phyloP scores from a whole-genome alignment of 30 jellyfish, hydroid and myxozoan genomes.

The Pelagia noctiluca region DNA sequence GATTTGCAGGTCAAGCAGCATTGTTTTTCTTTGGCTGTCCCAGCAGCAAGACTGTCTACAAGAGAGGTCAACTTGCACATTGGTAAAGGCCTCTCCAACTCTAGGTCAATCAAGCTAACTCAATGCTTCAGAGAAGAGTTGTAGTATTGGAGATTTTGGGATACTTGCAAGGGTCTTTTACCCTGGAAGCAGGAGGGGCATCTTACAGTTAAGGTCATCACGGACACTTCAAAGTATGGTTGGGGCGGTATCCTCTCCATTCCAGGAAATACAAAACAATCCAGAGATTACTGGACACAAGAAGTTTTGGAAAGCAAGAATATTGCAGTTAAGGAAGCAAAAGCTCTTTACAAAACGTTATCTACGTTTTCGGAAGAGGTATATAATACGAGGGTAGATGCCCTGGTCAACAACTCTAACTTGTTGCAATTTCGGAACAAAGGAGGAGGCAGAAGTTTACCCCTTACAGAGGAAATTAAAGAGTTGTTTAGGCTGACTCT shows the following conservation, averaged over 20 bases:
- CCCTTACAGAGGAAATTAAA: background rate
- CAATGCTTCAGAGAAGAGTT: background rate
- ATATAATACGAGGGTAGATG: background rate
- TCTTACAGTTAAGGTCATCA: background rate
- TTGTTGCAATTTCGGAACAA: background rate
- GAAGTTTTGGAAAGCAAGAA: background rate
- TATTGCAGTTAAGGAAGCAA: background rate
- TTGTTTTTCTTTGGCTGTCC: background rate
- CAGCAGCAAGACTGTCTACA: background rate
- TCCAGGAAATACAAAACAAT: background rate
- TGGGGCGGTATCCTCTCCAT: background rate
- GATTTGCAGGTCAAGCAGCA: background rate
- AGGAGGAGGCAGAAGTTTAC: background rate
- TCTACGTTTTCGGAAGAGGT: background rate
- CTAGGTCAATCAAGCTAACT: too few species aligned
- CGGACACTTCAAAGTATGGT: background rate
- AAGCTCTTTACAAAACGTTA: background rate
- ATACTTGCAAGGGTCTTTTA: constrained; percentile 4
- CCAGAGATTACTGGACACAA: background rate
- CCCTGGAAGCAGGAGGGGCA: constrained; percentile 8
- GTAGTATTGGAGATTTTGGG: background rate
- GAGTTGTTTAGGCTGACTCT: background rate
- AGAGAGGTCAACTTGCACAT: background rate
- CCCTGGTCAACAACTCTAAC: background rate
- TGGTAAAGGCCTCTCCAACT: background rate